Evolutionary conservation across 2,113 vertebrate species (phyloP), one percentile per base, ranked within the genome.

Genomic region (Apus apus): DNA sequence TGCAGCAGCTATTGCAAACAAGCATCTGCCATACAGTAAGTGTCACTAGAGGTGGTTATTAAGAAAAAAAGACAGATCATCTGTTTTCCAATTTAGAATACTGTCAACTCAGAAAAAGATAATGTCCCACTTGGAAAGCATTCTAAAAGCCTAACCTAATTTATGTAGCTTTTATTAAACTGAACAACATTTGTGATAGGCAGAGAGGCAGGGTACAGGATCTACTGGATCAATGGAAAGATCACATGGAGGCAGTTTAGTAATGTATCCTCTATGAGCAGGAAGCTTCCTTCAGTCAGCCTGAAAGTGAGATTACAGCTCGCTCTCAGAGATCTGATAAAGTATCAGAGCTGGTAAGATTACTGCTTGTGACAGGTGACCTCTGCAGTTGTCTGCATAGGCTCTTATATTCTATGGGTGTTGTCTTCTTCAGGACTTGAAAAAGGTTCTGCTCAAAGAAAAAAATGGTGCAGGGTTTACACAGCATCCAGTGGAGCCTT

Each of bases 151-250:
- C n/a, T 85, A 25, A 57, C 11, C 13, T 34, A 54, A 27, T 36
- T 91, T 94, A n/a, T 67, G 45, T 46, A 75, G 67, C 25, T 78
- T 85, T 48, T 60, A 9, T 91, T 90, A 71, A 81, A 53, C 27
- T 34, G 10, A 66, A 57, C 76, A 20, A 45, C 13, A 36, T 76
- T 64, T 51, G 4, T 68, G 9, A 53, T 40, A 73, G 26, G 29
- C 48, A 65, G 66, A 57, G 15, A 26, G 8, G 5, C 29, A 67
- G 66, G 34, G 14, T 93, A 62, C 16, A 68, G 60, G 66, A 61
- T 45, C 54, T 83, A n/a, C 53, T 26, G 11, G 14, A 45, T 62
- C 23, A 65, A 27, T n/a, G 32, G 54, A 75, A 81, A 89, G 60
- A 87, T 53, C 5, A 11, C 34, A 82, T 75, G 51, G n/a, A 78